Evolutionary conservation across 2,113 vertebrate species (phyloP).

Genomic region (Rhinichthys klamathensis): DNA sequence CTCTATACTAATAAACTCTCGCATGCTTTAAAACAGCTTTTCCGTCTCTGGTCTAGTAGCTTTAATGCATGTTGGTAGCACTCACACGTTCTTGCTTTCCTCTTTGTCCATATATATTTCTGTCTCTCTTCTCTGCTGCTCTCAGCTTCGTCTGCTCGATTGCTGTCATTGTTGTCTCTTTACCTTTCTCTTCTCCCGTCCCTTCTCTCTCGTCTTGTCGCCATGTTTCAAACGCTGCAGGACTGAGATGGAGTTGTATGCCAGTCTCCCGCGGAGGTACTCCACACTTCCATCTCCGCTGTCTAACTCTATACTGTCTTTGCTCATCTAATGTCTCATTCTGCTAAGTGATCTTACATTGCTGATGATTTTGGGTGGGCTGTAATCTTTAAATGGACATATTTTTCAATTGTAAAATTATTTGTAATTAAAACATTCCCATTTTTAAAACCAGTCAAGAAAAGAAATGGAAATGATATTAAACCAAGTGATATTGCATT

Average conservation of each 20-base stretch:
- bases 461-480: background rate
- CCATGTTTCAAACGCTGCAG: constrained; percentile 72
- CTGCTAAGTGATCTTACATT: background rate
- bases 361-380: background rate
- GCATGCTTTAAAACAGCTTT: constrained; percentile 10
- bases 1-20: constrained; percentile 3
- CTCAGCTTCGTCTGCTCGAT: background rate
- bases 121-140: constrained; percentile 13
- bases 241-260: constrained; percentile 86
- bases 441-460: background rate
- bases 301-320: constrained; percentile 3
- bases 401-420: background rate
- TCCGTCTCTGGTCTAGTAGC: constrained; percentile 50
- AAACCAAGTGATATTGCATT: background rate
- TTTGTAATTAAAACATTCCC: background rate
- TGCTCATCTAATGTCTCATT: constrained; percentile 12
- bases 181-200: constrained; percentile 29
- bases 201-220: constrained; percentile 24
- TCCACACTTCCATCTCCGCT: constrained; percentile 39
- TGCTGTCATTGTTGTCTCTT: constrained; percentile 26
- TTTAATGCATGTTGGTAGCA: constrained; percentile 50
- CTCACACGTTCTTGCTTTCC: constrained; percentile 59
- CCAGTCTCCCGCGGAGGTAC: constrained; percentile 85
- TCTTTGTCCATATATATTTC: constrained; percentile 26
- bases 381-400: background rate